Conservation (phyloP, 2,888 invertebrate genomes). For the Brachyptera risi region DNA sequence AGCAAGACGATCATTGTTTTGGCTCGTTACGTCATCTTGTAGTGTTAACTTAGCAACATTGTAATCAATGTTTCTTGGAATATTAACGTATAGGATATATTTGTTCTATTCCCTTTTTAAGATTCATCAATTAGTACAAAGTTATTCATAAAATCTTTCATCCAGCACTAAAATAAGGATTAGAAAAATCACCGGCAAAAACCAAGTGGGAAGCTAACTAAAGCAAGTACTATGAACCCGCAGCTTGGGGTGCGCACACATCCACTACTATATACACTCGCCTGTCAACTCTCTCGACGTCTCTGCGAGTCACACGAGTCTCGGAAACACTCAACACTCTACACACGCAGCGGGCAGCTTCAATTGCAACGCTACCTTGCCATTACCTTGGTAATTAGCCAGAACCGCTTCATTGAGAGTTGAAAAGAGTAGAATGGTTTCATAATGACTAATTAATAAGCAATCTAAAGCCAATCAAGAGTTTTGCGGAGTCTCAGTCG, state of each 20-base stretch:
- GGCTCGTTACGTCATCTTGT: not conserved
- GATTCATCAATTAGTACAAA: not conserved
- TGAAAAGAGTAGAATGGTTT: too few species aligned
- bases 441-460: too few species aligned
- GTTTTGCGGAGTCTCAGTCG: too few species aligned
- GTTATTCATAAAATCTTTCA: not conserved
- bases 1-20: too few species aligned
- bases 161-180: slow-evolving; percentile 4
- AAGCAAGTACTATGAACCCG: slow-evolving; percentile 10
- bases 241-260: slow-evolving; percentile 15
- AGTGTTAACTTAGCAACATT: not conserved
- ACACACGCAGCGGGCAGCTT: too few species aligned
- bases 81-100: not conserved
- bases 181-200: slow-evolving; percentile 12
- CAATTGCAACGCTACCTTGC: too few species aligned
- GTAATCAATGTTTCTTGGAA: not conserved
- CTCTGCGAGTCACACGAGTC: not conserved
- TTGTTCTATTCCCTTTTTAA: not conserved
- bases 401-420: too few species aligned
- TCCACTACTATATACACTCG: slow-evolving; percentile 15
- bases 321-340: too few species aligned
- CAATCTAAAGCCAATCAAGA: too few species aligned
- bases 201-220: slow-evolving; percentile 2
- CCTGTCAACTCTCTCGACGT: too few species aligned
- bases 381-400: too few species aligned